Evolutionary conservation across 2,797 vertebrate species (phyloP).

Genomic region (Malacoraja senta): DNA sequence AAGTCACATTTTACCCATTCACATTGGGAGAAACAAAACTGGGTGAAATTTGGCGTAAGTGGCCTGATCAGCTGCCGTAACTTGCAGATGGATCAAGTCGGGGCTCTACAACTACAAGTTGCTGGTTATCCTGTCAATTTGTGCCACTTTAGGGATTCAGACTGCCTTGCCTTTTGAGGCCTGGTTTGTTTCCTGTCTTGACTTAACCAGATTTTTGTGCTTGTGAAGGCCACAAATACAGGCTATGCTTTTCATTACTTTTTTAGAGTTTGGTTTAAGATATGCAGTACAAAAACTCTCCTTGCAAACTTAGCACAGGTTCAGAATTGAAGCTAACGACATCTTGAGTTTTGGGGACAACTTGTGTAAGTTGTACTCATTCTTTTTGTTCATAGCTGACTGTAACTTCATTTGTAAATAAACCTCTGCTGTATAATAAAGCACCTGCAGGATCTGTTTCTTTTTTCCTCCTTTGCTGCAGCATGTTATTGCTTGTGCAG

Average conservation of each 20-base stretch:
- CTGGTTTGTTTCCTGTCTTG: not conserved
- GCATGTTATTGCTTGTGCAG: too few species aligned
- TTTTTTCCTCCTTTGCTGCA: not conserved
- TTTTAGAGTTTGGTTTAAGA: not conserved
- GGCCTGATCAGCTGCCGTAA: not conserved
- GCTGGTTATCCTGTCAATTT: not conserved
- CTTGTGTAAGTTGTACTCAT: conserved; percentile 25
- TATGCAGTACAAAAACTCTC: conserved; percentile 28
- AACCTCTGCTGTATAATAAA: conserved; percentile 32
- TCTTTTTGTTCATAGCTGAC: conserved; percentile 35
- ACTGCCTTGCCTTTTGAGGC: not conserved
- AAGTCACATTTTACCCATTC: not conserved
- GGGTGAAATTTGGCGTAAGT: not conserved
- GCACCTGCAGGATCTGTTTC: not conserved
- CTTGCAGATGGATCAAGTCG: not conserved
- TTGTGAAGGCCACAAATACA: not conserved
- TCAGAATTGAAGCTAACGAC: not conserved
- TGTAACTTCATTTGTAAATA: conserved; percentile 38
- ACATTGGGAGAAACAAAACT: conserved; percentile 7
- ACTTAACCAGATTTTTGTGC: conserved; percentile 13
- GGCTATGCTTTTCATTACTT: conserved; percentile 30
- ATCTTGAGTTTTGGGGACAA: not conserved
- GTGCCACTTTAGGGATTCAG: not conserved
- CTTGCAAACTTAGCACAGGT: not conserved
- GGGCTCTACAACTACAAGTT: not conserved